phyloP scores from a whole-genome alignment of 2,888 invertebrate genomes.

The Amblyjoppa proteus region DNA sequence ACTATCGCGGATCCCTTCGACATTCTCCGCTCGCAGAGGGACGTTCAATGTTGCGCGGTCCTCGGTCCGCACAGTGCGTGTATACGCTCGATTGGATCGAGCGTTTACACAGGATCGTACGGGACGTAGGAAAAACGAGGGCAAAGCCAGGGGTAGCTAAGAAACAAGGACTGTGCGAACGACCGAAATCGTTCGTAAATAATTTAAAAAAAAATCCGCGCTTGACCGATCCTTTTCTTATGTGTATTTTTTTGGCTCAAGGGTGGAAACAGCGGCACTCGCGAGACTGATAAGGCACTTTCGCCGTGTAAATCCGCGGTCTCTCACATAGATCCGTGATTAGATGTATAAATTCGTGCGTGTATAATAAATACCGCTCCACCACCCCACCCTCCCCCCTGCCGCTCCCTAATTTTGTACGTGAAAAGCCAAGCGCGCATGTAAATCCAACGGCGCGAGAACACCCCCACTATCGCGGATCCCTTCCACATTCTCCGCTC shows the following conservation, averaged over 20 bases:
- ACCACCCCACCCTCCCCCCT: constrained; percentile 7
- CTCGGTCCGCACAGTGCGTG: background rate
- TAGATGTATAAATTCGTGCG: constrained; percentile 33
- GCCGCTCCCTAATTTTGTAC: constrained; percentile 23
- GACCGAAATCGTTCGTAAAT: too few species aligned
- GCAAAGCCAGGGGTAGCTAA: too few species aligned
- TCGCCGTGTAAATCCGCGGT: constrained; percentile 6
- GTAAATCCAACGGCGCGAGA: constrained; percentile 34
- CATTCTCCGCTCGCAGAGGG: background rate
- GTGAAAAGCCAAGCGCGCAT: constrained; percentile 38
- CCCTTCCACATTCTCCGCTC: constrained; percentile 20
- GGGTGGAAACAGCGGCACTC: background rate
- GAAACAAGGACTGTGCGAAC: too few species aligned
- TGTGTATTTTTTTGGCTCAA: background rate
- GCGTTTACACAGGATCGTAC: too few species aligned
- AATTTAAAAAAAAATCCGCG: too few species aligned
- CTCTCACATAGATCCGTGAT: constrained; percentile 15
- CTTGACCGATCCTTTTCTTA: background rate
- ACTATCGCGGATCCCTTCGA: background rate
- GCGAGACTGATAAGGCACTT: background rate
- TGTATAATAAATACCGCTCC: constrained; percentile 36
- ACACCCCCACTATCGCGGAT: background rate
- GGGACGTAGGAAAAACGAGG: too few species aligned
- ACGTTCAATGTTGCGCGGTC: constrained; percentile 12
- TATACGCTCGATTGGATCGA: background rate